Conservation (phyloP, 2,113 vertebrate species). For the Macquaria ambigua region DNA sequence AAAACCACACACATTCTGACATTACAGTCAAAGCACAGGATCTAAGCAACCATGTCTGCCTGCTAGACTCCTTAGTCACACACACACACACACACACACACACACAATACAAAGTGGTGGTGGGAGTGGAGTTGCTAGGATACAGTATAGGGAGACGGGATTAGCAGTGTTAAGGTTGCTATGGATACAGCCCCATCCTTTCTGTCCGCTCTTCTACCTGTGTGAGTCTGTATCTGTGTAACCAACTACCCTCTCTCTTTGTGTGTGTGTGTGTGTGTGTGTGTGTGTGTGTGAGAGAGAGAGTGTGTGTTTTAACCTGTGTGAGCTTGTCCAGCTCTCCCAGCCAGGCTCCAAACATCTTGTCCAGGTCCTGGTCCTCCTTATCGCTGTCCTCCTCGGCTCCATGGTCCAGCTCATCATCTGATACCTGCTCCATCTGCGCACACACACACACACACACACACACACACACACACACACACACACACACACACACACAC, state of each 20-base stretch:
- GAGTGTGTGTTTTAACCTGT: constrained; percentile 83
- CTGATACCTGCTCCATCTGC: constrained; percentile 97
- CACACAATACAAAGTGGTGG: constrained; percentile 35
- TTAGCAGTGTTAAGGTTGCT: constrained; percentile 77
- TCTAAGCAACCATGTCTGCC: constrained; percentile 33
- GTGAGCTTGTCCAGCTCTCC: constrained; percentile 87
- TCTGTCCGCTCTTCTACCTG: constrained; percentile 50
- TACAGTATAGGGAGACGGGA: constrained; percentile 69
- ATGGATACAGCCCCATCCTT: constrained; percentile 64
- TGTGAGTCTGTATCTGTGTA: constrained; percentile 77
- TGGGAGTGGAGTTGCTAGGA: constrained; percentile 76
- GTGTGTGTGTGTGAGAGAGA: not conserved
- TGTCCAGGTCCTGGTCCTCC: constrained; percentile 98
- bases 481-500: not conserved
- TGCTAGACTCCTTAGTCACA: constrained; percentile 22
- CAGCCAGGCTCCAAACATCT: constrained; percentile 99
- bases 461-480: constrained; percentile 5
- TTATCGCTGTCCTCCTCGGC: constrained; percentile 99
- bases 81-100: not conserved
- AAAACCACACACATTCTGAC: constrained; percentile 21
- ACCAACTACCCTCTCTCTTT: not conserved
- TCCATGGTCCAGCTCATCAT: constrained; percentile 97
- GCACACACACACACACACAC: too few relatives aligned
- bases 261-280: constrained; percentile 67
- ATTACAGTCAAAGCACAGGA: constrained; percentile 22